phyloP scores from a whole-genome alignment of 2,888 invertebrate species.

The Melolontha melolontha region DNA sequence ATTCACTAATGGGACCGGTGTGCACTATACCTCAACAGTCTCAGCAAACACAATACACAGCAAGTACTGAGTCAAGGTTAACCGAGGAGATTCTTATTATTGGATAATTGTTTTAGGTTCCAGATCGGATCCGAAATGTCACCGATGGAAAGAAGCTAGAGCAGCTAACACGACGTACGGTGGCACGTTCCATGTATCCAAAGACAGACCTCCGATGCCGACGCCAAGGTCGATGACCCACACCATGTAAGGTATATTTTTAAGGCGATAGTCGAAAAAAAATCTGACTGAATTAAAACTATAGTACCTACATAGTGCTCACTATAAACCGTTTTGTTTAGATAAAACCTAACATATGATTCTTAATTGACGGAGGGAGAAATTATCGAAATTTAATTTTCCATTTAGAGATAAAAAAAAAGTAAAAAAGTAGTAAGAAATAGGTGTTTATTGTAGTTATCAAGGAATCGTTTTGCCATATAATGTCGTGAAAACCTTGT shows the following conservation, averaged over 20 bases:
- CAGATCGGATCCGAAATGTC: neutral
- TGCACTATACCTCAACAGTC: neutral
- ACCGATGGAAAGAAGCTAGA: neutral
- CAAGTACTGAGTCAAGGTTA: conserved; percentile 26
- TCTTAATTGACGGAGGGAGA: too few relatives aligned
- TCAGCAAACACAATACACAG: conserved; percentile 7
- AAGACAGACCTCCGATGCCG: conserved; percentile 50
- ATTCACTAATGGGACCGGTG: neutral
- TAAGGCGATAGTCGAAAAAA: neutral
- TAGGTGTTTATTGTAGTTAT: too few relatives aligned
- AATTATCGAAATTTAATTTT: too few relatives aligned
- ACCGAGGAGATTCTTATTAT: conserved; percentile 28
- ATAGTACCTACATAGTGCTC: too few relatives aligned
- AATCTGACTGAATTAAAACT: too few relatives aligned
- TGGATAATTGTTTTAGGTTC: conserved; percentile 29
- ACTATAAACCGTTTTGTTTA: too few relatives aligned
- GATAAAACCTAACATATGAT: too few relatives aligned
- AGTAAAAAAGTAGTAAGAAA: too few relatives aligned
- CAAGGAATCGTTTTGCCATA: too few relatives aligned
- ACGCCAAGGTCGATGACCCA: conserved; percentile 39
- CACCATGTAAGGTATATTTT: conserved; percentile 31
- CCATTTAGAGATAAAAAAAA: too few relatives aligned
- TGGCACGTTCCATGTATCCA: conserved; percentile 55
- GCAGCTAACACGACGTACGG: conserved; percentile 46
- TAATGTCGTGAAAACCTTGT: too few relatives aligned